Evolutionary conservation across 92 coral and sea anemone species (phyloP), one percentile per base, ranked within the genome.

Genomic region (Phenganax subtilis): DNA sequence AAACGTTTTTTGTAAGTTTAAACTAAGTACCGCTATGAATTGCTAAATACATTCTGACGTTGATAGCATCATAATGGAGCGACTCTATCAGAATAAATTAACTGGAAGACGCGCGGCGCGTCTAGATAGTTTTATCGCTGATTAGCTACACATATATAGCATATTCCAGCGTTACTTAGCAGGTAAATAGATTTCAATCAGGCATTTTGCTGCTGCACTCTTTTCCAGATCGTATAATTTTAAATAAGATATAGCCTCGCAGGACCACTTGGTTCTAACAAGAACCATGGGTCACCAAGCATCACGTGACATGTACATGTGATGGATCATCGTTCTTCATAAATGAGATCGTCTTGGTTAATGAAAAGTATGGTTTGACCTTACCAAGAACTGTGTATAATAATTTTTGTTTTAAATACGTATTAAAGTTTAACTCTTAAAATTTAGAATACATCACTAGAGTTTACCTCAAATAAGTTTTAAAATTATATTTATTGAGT

Each of bases 21-120:
- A 54, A 63, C 73, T 64, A 65, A 63, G 68, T 69, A 63, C 72
- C 73, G 47, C 83, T 53, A 51, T 79, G 72, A 79, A 62, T 79
- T 57, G 83, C 74, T 79, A 54, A 30, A 63, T n/a, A 79, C 83
- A 65, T 51, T 58, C 73, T 63, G 83, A 54, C 73, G 74, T 79
- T 29, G 16, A 75, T 54, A 47, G 74, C 68, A 68, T 61, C 83
- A 31, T 79, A 67, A 79, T 69, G 56, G 73, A 44, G 30, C 37
- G 11, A 59, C 67, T 57, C 14, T 57, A 62, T 67, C 31, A 14
- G 75, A 60, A 67, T 61, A 79, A 56, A 63, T 62, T 60, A 76
- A 61, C 30, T 44, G 28, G 57, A 72, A 79, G 83, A 79, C 83
- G 37, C n/a, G 17, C 63, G 83, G 83, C 83, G 83, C 68, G 72